Base-by-base conservation (phyloP, 2,113 vertebrate species). In the Microtus oregoni region DNA sequence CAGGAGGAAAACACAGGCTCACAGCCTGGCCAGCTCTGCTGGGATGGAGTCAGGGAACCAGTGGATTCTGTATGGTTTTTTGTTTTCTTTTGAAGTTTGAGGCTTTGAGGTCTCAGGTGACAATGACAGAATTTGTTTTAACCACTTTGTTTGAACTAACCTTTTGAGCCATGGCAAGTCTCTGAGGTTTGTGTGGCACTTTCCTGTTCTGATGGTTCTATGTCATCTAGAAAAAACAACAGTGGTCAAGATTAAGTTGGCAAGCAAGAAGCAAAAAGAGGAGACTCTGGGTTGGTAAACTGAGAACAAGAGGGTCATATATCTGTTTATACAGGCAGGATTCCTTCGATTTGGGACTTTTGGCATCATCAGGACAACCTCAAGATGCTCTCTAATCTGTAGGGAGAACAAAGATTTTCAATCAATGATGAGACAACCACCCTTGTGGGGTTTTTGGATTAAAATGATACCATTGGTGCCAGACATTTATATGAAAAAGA, bases 91-190 rank as follows among this genome's bases (percentile, higher is more conserved):
- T 68, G 61, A 92, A 88, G 68, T 92, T 11, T 63, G 22, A 35
- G 85, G 30, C 12, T 77, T 96, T 96, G 38, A 61, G 68, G n/a
- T 35, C 20, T 41, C 47, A 38, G 47, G 41, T 86, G 65, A 76
- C 24, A 90, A 35, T 26, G 55, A 81, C 22, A 86, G 58, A 82
- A 20, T 77, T 94, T 96, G 50, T 65, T 82, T 95, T 91, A 89
- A 79, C 50, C 7, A 14, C 92, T 96, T 76, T 52, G 73, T 86
- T 92, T 92, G 72, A 96, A 97, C 97, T 96, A 38, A 98, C 97
- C 97, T 97, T 76, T 92, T 55, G 50, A 73, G 85, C 81, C 35
- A 10, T 17, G 26, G 86, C 81, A 85, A 41, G 4, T 89, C 63
- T 44, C 0, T 87, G 68, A 9, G 70, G 13, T 35, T 72, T 47